Evolutionary conservation across 1,140 invertebrate genomes (phyloP).

Genomic region (Pissodes strobi): DNA sequence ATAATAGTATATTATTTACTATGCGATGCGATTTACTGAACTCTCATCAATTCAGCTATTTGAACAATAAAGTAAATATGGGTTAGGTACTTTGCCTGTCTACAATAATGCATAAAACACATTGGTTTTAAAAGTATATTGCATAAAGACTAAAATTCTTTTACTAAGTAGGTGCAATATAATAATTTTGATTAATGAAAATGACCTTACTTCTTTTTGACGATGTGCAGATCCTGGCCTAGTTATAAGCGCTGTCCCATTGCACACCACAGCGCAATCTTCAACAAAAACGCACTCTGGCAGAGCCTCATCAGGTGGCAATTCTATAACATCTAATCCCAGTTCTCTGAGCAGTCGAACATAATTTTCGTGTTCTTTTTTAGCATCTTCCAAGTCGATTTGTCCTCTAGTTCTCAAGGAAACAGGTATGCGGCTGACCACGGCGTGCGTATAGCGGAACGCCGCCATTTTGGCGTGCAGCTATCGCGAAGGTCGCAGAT

Average conservation of each 20-base stretch:
- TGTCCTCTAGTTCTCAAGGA: constrained; percentile 66
- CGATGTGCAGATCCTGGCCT: constrained; percentile 72
- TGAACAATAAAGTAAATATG: neutral
- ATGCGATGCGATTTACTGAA: too few relatives aligned
- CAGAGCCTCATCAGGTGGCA: constrained; percentile 82
- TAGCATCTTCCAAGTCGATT: constrained; percentile 76
- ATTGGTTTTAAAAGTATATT: too few relatives aligned
- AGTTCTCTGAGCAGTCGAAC: constrained; percentile 78
- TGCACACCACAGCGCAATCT: constrained; percentile 88
- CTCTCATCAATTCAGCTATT: too few relatives aligned
- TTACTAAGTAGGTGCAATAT: neutral
- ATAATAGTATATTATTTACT: too few relatives aligned
- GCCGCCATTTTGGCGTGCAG: constrained; percentile 46
- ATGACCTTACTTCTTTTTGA: constrained; percentile 71
- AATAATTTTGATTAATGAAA: neutral
- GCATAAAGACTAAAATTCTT: too few relatives aligned
- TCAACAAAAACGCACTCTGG: constrained; percentile 88
- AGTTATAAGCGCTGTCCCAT: constrained; percentile 88
- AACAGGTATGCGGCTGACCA: constrained; percentile 79
- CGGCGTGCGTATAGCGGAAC: constrained; percentile 69
- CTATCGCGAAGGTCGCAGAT: constrained; percentile 4
- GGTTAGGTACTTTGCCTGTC: neutral
- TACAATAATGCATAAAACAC: too few relatives aligned
- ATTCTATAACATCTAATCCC: constrained; percentile 89
- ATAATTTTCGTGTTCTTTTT: constrained; percentile 82